Conservation (phyloP, 2,113 vertebrate genomes). For the Cyprinus carpio region DNA sequence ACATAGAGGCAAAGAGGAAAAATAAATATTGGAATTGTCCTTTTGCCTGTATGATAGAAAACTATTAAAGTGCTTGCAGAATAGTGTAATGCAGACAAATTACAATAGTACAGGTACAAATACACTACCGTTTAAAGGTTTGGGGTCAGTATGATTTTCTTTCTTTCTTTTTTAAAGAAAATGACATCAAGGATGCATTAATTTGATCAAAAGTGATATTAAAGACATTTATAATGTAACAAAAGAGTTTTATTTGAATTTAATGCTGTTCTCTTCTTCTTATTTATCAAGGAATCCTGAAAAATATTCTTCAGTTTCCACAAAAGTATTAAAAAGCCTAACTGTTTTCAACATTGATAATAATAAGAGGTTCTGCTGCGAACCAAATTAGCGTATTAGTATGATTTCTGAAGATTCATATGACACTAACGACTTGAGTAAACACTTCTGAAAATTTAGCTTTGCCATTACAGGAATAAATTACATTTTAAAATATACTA, state of each 20-base stretch:
- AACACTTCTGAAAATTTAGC: neutral
- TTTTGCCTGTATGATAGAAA: neutral
- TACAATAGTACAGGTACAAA: neutral
- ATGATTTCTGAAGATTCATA: neutral
- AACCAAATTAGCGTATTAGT: neutral
- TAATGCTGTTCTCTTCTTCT: neutral
- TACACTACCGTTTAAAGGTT: neutral
- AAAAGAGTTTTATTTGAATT: neutral
- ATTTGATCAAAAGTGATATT: neutral
- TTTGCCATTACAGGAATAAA: neutral
- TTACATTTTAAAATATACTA: too few relatives aligned
- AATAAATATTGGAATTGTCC: neutral
- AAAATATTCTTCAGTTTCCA: neutral
- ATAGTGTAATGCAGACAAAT: neutral
- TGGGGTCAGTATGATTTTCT: neutral
- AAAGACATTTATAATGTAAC: neutral
- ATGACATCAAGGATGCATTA: neutral
- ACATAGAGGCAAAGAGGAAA: neutral
- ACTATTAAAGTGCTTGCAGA: constrained; percentile 4
- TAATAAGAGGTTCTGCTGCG: neutral
- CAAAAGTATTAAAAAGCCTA: neutral
- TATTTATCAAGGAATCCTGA: neutral
- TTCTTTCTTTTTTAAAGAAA: neutral
- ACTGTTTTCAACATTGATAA: neutral
- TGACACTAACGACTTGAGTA: neutral